phyloP scores from a whole-genome alignment of 2,113 vertebrate genomes.

The Saguinus midas region DNA sequence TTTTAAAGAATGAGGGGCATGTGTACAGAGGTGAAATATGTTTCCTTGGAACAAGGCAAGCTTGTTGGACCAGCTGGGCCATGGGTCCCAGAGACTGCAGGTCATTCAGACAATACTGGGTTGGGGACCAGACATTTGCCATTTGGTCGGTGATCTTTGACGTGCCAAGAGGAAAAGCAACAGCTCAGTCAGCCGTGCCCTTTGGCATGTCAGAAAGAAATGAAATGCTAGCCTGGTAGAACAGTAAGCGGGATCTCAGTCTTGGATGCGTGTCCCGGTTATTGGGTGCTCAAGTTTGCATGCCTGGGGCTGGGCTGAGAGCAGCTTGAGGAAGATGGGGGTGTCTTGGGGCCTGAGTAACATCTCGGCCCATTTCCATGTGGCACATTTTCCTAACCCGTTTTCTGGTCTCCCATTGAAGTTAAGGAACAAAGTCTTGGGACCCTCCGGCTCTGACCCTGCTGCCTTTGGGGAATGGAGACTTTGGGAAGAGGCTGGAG shows the following conservation, averaged over 20 bases:
- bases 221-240: no score
- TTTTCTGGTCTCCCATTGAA: background rate
- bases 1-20: background rate
- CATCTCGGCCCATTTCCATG: background rate
- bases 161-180: background rate
- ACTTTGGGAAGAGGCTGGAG: rapidly evolving
- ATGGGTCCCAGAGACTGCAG: background rate
- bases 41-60: background rate
- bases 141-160: background rate
- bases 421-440: background rate
- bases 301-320: background rate
- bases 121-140: background rate
- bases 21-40: background rate
- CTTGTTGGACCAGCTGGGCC: no score
- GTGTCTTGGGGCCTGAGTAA: background rate
- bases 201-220: background rate
- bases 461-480: no score
- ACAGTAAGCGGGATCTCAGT: no score
- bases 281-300: background rate
- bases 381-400: rapidly evolving
- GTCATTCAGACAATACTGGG: background rate
- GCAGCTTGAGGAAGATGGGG: no score
- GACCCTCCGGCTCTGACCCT: background rate
- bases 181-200: background rate
- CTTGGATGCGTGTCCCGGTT: rapidly evolving